Conservation (phyloP, 2,797 vertebrate species). For the Halcyon badia region DNA sequence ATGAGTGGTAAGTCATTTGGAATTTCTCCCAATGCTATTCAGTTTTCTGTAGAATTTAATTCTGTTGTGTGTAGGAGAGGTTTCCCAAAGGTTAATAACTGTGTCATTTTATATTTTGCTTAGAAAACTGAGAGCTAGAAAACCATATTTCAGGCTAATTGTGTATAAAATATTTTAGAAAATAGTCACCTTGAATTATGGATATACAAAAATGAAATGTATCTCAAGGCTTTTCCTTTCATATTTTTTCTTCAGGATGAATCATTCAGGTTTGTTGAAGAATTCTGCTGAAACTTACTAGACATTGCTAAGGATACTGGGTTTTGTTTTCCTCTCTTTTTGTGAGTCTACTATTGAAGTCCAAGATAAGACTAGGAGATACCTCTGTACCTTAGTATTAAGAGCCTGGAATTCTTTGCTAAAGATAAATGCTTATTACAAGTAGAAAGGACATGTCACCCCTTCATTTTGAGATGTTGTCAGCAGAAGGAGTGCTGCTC, state of each 20-base stretch:
- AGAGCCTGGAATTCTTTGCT: background rate
- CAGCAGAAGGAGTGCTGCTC: background rate
- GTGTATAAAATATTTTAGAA: conserved; percentile 39
- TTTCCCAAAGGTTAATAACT: conserved; percentile 59
- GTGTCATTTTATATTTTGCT: conserved; percentile 60
- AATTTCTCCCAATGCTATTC: conserved; percentile 49
- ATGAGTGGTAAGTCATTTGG: conserved; percentile 56
- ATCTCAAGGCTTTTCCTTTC: background rate
- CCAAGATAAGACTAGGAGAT: background rate
- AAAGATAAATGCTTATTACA: background rate
- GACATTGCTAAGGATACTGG: background rate
- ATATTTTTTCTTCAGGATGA: conserved; percentile 18
- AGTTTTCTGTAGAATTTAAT: conserved; percentile 55
- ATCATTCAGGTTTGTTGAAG: background rate
- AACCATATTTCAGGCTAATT: conserved; percentile 47
- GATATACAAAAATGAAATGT: conserved; percentile 8
- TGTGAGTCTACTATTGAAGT: background rate
- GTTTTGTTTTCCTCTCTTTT: background rate
- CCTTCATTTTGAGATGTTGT: background rate
- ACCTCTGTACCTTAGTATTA: background rate
- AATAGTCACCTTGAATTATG: conserved; percentile 59
- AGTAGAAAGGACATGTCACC: background rate
- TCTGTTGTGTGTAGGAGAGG: conserved; percentile 31
- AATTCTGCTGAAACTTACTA: background rate
- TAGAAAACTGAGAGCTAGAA: conserved; percentile 34